Conservation (phyloP, 92 coral and sea anemone species). For the Plumapathes pennacea region DNA sequence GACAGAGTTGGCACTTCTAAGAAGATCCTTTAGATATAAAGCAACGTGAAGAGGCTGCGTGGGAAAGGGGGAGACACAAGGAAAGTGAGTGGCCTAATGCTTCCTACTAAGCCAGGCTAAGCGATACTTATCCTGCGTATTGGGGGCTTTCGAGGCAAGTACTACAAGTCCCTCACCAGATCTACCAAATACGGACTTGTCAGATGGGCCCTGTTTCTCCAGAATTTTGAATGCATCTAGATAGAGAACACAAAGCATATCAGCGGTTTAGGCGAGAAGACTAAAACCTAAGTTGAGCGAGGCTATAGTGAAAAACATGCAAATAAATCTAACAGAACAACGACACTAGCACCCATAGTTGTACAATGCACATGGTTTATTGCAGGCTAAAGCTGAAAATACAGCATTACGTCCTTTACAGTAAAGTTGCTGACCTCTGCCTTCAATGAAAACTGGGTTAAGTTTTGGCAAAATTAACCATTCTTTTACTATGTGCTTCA, state of each 20-base stretch:
- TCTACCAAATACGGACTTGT: neutral
- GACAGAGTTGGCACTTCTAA: neutral
- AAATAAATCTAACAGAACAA: neutral
- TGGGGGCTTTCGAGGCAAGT: neutral
- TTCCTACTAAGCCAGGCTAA: neutral
- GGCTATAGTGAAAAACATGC: neutral
- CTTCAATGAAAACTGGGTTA: neutral
- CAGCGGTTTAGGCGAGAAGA: no score
- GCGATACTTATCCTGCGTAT: neutral
- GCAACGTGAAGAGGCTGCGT: neutral
- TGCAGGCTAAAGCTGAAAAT: neutral
- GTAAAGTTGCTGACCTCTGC: neutral
- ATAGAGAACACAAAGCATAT: neutral
- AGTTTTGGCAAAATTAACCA: constrained; percentile 10
- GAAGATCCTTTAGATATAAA: neutral
- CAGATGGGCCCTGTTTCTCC: neutral
- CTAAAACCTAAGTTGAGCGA: neutral
- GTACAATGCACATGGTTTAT: neutral
- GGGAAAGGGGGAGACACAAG: neutral
- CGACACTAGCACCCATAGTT: neutral
- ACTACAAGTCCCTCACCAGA: neutral
- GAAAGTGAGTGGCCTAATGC: neutral
- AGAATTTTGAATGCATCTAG: neutral
- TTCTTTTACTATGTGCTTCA: constrained; percentile 7
- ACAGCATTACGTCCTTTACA: neutral